Percentiles rank a stretch among this genome's conserved stretches.
Evolutionary conservation across 2,113 vertebrate genomes (phyloP).

Genomic region (Otocyon megalotis): DNA sequence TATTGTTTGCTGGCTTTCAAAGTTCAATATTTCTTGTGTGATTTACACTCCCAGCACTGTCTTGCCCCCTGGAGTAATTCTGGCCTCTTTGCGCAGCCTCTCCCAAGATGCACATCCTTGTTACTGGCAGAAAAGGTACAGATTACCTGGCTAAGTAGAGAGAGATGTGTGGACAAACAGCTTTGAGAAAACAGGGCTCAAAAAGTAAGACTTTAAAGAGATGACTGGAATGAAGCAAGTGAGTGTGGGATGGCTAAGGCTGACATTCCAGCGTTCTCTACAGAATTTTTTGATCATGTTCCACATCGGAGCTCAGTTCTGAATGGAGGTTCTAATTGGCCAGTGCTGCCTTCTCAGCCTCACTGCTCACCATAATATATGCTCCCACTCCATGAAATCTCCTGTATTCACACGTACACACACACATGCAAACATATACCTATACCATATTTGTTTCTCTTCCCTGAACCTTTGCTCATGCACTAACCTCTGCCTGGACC

Average conservation of each 20-base stretch:
- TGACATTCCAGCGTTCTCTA: neutral
- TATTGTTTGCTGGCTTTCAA: conserved; percentile 85
- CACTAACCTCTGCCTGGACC: neutral
- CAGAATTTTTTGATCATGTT: neutral
- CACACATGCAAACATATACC: neutral
- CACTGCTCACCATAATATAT: neutral
- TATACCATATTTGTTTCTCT: neutral
- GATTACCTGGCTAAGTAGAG: conserved; percentile 74
- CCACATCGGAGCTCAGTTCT: neutral
- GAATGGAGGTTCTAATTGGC: neutral
- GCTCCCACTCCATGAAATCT: neutral
- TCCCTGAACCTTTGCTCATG: neutral
- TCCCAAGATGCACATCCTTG: conserved; percentile 62
- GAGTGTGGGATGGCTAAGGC: too few relatives aligned
- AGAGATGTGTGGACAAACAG: conserved; percentile 50
- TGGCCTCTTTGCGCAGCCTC: conserved; percentile 74
- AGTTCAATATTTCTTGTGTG: conserved; percentile 88
- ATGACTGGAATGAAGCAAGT: neutral
- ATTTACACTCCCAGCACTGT: conserved; percentile 86
- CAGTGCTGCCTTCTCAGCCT: neutral
- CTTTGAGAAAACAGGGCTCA: conserved; percentile 2
- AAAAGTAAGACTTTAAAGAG: conserved; percentile 45
- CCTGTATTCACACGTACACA: neutral
- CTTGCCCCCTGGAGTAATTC: conserved; percentile 70
- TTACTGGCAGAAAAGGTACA: conserved; percentile 74